Conservation (phyloP, 2,113 vertebrate species). For the Campylorhamphus procurvoides region DNA sequence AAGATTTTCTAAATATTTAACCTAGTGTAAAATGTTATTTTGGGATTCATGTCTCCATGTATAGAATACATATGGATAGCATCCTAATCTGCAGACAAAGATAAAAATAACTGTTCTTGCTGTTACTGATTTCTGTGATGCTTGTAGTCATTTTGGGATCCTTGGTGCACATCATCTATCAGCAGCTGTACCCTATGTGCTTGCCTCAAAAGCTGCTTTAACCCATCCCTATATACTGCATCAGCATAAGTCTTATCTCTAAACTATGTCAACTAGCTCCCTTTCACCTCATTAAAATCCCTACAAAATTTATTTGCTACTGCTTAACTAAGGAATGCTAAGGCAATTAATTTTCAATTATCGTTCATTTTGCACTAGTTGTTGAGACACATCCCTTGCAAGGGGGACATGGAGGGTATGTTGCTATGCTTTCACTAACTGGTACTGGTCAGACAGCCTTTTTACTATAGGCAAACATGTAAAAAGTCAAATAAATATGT, state of each 20-base stretch:
- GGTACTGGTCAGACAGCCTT: background rate
- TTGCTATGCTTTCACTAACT: background rate
- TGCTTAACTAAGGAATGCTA: background rate
- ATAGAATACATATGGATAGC: background rate
- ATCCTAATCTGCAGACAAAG: background rate
- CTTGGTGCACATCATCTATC: background rate
- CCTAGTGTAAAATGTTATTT: background rate
- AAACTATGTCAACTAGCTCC: background rate
- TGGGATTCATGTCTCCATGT: background rate
- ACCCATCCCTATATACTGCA: background rate
- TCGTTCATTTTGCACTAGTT: background rate
- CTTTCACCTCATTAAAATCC: background rate
- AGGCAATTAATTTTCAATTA: background rate
- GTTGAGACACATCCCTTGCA: background rate
- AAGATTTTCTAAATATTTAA: background rate
- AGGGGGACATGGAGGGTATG: background rate
- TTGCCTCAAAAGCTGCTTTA: background rate
- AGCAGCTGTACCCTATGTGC: background rate
- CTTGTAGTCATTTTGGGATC: background rate
- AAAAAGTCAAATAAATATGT: background rate
- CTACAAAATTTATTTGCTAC: background rate
- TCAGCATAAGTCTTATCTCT: background rate
- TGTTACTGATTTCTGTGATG: background rate
- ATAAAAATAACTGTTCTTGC: background rate
- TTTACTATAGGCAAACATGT: background rate